phyloP scores from a whole-genome alignment of 2,888 invertebrate species.

The Plagodis dolabraria region DNA sequence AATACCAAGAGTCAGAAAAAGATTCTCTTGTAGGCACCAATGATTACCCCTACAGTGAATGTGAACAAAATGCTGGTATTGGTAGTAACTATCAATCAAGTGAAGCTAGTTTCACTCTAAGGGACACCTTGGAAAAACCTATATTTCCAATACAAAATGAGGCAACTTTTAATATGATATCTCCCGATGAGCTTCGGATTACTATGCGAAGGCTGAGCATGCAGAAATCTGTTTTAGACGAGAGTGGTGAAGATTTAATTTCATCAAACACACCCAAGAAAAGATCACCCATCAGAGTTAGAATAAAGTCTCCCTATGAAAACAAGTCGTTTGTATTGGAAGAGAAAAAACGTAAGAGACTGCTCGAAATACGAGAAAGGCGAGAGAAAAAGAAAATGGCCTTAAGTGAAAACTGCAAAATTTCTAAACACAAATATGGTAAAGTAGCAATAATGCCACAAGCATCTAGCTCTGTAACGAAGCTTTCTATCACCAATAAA shows the following conservation, averaged over 20 bases:
- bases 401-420: conserved; percentile 62
- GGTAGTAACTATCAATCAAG: conserved; percentile 35
- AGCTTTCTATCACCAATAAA: conserved; percentile 76
- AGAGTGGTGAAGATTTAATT: conserved; percentile 51
- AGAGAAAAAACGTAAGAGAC: conserved; percentile 69
- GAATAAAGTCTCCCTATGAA: conserved; percentile 77
- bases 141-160: conserved; percentile 35
- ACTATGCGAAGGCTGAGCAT: conserved; percentile 59
- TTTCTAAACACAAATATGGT: conserved; percentile 59
- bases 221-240: conserved; percentile 58
- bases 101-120: conserved; percentile 39
- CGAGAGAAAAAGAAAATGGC: conserved; percentile 70
- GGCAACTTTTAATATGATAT: conserved; percentile 38
- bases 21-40: conserved; percentile 24
- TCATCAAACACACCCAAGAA: conserved; percentile 45
- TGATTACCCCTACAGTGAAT: conserved; percentile 25
- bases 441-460: conserved; percentile 61
- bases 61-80: conserved; percentile 17
- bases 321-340: conserved; percentile 66
- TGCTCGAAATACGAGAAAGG: conserved; percentile 70
- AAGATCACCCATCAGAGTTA: conserved; percentile 58
- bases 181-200: conserved; percentile 55
- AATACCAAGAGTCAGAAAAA: conserved; percentile 14
- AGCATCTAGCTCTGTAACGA: conserved; percentile 70
- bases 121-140: conserved; percentile 34